Percentiles rank a stretch among this genome's conserved stretches.
phyloP scores from a whole-genome alignment of 2,797 vertebrate genomes.

The Gallinago stenura region DNA sequence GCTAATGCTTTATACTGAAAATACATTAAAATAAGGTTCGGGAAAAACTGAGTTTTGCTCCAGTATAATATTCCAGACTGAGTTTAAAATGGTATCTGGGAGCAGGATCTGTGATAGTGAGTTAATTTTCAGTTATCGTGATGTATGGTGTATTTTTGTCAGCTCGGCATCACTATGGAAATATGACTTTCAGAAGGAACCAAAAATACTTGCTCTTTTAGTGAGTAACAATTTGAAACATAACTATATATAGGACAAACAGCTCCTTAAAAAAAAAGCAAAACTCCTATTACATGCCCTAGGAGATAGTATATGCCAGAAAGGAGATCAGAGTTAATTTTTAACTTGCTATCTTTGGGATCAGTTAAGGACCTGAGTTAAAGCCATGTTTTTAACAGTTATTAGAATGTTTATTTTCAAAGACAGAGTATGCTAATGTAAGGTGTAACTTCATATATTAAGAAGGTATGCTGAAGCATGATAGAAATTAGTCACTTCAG shows the following conservation, averaged over 20 bases:
- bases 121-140: conserved; percentile 2
- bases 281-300: not conserved
- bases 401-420: not conserved
- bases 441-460: not conserved
- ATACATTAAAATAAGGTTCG: not conserved
- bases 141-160: conserved; percentile 42
- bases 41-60: not conserved
- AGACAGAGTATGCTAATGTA: not conserved
- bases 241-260: conserved; percentile 43
- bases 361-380: not conserved
- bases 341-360: not conserved
- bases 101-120: conserved; percentile 2
- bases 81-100: not conserved
- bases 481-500: not conserved
- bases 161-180: conserved; percentile 63
- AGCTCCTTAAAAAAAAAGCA: not conserved
- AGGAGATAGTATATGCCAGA: not conserved
- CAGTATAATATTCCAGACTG: not conserved
- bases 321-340: not conserved
- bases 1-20: not conserved
- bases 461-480: not conserved
- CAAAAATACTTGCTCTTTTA: conserved; percentile 75
- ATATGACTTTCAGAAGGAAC: conserved; percentile 64
- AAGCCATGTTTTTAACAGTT: not conserved
- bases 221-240: conserved; percentile 53